These are phyloP conservation scores for Helicoverpa armigera DNA, from an alignment of 1,140 invertebrate species.

Conservation along the genomic window DNA sequence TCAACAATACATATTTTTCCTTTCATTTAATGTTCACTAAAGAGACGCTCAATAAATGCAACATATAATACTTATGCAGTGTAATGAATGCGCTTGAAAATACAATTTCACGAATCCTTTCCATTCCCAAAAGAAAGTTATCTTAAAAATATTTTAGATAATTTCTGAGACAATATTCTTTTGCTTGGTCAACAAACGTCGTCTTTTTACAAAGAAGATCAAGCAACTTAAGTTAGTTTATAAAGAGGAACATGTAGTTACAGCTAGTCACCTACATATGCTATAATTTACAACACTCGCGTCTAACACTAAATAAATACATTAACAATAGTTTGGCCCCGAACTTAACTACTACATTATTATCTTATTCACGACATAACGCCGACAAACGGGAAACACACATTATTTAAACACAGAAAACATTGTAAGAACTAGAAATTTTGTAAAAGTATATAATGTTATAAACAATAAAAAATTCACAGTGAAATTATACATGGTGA, in stretches of 20 bases:
- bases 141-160: neutral
- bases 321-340: neutral
- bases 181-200: neutral
- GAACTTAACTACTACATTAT: neutral
- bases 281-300: neutral
- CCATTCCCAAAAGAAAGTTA: neutral
- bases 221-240: neutral
- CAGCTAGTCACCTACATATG: neutral
- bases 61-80: too few species aligned
- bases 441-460: too few species aligned
- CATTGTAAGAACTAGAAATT: too few species aligned
- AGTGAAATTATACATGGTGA: too few species aligned
- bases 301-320: neutral
- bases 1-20: too few species aligned
- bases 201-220: neutral
- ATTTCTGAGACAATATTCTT: slow-evolving; percentile 5
- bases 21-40: too few species aligned
- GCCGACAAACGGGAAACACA: neutral
- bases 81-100: too few species aligned
- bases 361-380: neutral
- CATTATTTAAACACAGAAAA: too few species aligned
- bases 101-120: too few species aligned
- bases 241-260: neutral
- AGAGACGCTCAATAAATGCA: too few species aligned
- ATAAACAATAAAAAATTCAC: too few species aligned